Base-by-base conservation (phyloP, 2,113 vertebrate genomes). In the Vulpes ferrilata region DNA sequence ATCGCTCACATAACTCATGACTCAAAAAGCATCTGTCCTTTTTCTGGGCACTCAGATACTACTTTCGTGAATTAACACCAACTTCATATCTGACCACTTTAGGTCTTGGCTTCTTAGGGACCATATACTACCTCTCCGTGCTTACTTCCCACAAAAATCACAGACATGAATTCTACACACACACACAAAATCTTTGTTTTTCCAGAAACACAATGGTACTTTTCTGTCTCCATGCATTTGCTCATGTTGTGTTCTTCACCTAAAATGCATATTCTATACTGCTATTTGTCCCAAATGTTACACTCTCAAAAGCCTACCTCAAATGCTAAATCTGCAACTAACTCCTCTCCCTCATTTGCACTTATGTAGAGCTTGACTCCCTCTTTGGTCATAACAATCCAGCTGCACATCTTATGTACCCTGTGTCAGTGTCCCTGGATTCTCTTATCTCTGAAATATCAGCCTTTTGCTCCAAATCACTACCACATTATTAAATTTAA, bases 301-400 rank as follows among this genome's bases (percentile, higher is more conserved):
- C 22, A 32, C 55, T 74, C 73, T 53, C 60, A 13, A 73, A 43
- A n/a, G 27, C 64, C 62, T 35, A 19, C 57, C 38, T 38, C 16
- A 16, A 60, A 88, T 8, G 35, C 2, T 71, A 38, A 67, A 22
- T 35, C 23, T 5, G 11, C 1, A 11, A 7, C 7, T 19, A 20
- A 25, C n/a, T 67, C 22, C n/a, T 65, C 16, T 30, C 11, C 27
- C 13, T 32, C 5, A 69, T 10, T 12, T 51, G 55, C 38, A 32
- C 4, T 5, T 35, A 16, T 11, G 0, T 9, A 27, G 35, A 10
- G 16, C 27, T 43, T 5, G 10, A 5, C 32, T 59, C 32, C 25
- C 25, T 11, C 4, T 60, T 79, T 38, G 22, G 60, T 22, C 22
- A 0, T 5, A 27, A 5, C 1, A 2, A 25, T 15, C 32, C 10